Evolutionary conservation across 2,888 invertebrate species (phyloP).

Genomic region (Pollenia amentaria): DNA sequence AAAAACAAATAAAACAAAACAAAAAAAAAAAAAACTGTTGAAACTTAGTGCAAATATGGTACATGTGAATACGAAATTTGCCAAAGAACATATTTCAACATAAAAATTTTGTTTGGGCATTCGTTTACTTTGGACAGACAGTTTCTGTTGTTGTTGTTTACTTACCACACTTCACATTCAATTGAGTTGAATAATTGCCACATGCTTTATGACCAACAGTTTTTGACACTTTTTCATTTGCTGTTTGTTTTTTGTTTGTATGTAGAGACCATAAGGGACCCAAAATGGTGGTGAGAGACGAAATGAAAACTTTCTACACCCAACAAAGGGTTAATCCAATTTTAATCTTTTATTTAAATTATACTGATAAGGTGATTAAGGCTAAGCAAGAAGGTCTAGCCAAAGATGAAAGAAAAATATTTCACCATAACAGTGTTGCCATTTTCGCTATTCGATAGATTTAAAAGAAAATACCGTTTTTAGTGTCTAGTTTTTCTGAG

Average conservation of each 20-base stretch:
- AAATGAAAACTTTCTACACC: neutral
- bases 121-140: slow-evolving; percentile 56
- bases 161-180: slow-evolving; percentile 83
- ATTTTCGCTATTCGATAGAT: too few species aligned
- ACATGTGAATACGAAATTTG: slow-evolving; percentile 52
- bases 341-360: slow-evolving; percentile 57
- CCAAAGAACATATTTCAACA: slow-evolving; percentile 51
- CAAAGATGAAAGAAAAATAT: neutral
- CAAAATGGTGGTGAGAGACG: neutral
- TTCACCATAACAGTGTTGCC: too few species aligned
- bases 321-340: slow-evolving; percentile 61
- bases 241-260: slow-evolving; percentile 24
- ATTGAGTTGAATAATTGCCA: slow-evolving; percentile 84
- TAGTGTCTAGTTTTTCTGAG: too few species aligned
- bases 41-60: slow-evolving; percentile 42
- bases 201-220: slow-evolving; percentile 83
- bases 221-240: slow-evolving; percentile 81
- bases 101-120: slow-evolving; percentile 53
- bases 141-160: slow-evolving; percentile 69
- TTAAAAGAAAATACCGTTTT: too few species aligned
- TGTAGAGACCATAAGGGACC: neutral
- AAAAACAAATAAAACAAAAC: slow-evolving; percentile 53
- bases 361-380: slow-evolving; percentile 33
- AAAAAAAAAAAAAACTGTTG: slow-evolving; percentile 50
- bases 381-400: neutral